phyloP scores from a whole-genome alignment of 2,113 vertebrate genomes.

The Campylomormyrus tamandua region DNA sequence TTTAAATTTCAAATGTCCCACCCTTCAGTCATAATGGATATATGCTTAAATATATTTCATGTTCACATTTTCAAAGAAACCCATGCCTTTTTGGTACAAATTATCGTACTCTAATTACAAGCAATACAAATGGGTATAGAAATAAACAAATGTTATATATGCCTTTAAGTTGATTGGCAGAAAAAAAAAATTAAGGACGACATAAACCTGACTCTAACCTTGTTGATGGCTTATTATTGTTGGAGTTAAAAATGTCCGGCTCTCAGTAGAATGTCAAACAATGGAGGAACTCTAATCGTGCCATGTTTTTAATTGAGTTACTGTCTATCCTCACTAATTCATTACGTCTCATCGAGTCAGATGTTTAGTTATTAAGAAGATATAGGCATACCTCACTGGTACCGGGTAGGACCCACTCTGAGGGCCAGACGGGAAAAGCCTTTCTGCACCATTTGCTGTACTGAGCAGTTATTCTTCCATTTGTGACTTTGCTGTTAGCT shows the following conservation, averaged over 20 bases:
- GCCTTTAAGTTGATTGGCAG: constrained; percentile 34
- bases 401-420: constrained; percentile 11
- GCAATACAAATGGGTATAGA: neutral
- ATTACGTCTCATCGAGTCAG: neutral
- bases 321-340: constrained; percentile 32
- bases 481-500: neutral
- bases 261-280: constrained; percentile 32
- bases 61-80: neutral
- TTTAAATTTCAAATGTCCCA: neutral
- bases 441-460: neutral
- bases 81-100: neutral
- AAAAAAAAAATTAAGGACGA: constrained; percentile 26
- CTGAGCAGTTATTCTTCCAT: neutral
- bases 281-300: constrained; percentile 47
- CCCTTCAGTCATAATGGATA: neutral
- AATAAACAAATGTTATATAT: constrained; percentile 40
- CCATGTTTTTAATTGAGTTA: constrained; percentile 53
- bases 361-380: neutral
- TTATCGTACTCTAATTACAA: neutral
- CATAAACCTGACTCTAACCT: constrained; percentile 38
- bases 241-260: neutral
- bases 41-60: neutral
- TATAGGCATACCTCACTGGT: neutral
- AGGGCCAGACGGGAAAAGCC: constrained; percentile 39
- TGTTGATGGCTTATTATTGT: constrained; percentile 36